These are phyloP conservation scores for Anomalospiza imberbis DNA, from an alignment of 2,797 vertebrate species.

Conservation along the genomic window DNA sequence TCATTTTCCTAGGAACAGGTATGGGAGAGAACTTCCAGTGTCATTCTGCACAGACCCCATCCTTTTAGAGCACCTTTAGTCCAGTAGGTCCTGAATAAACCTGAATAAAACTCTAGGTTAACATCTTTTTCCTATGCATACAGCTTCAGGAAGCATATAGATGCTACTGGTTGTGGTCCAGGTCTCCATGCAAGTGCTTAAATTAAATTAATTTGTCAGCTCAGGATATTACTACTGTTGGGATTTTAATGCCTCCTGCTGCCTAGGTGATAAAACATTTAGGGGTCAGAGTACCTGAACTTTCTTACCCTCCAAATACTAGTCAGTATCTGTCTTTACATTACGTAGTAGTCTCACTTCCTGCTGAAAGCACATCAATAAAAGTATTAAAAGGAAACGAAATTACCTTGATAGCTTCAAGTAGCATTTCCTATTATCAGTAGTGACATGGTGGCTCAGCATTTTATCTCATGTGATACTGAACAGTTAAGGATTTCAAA, in stretches of 20 bases:
- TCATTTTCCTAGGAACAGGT: conserved; percentile 98
- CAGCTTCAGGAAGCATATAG: neutral
- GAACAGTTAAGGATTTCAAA: neutral
- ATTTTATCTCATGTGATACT: neutral
- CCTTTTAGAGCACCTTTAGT: neutral
- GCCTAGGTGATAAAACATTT: neutral
- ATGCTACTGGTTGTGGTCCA: neutral
- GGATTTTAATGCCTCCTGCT: neutral
- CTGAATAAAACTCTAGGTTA: neutral
- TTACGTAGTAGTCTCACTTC: neutral
- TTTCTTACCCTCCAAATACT: neutral
- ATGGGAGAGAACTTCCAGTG: neutral
- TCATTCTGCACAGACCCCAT: neutral
- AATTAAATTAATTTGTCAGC: neutral
- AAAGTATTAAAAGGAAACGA: neutral
- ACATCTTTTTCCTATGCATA: fast-evolving
- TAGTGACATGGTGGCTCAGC: neutral
- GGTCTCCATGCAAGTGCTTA: neutral
- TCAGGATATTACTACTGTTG: neutral
- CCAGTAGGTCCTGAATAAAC: neutral
- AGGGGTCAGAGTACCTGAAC: neutral
- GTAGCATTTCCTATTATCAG: neutral
- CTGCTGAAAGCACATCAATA: neutral
- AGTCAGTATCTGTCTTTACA: neutral
- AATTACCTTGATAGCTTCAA: neutral